Percentiles rank a stretch among this genome's conserved stretches.
Evolutionary conservation across 2,113 vertebrate genomes (phyloP).

Genomic region (Alaudala cheleensis): DNA sequence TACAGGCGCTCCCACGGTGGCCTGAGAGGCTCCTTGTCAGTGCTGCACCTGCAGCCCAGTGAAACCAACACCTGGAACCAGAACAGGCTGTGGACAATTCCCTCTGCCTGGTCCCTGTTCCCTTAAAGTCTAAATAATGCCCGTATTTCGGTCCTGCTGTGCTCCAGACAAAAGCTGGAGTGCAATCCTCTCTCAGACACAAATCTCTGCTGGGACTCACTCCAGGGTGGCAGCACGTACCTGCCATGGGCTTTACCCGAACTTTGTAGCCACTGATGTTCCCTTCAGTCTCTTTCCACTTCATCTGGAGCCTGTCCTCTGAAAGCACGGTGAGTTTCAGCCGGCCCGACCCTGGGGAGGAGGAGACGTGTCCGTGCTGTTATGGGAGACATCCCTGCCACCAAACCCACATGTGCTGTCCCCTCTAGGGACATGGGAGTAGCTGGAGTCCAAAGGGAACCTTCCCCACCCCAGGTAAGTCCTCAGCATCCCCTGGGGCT

Average conservation of each 20-base stretch:
- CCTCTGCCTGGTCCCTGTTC: background rate
- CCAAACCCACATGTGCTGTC: fast-evolving
- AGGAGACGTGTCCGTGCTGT: fast-evolving
- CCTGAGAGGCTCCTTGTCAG: background rate
- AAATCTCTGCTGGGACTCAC: fast-evolving
- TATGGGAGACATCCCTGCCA: background rate
- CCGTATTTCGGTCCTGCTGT: fast-evolving
- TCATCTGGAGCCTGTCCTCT: slow-evolving; percentile 92
- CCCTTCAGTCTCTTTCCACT: slow-evolving; percentile 89
- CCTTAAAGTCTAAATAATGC: background rate
- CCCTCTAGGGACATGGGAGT: fast-evolving
- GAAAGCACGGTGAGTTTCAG: slow-evolving; percentile 87
- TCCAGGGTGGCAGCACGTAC: slow-evolving; percentile 40
- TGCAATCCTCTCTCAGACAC: background rate
- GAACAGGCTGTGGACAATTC: background rate
- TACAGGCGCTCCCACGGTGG: fast-evolving
- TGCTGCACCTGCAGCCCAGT: fast-evolving
- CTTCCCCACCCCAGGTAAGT: background rate
- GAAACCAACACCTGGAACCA: background rate
- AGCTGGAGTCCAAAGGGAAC: background rate
- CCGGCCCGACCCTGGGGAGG: slow-evolving; percentile 69
- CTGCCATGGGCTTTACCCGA: slow-evolving; percentile 87
- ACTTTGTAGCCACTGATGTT: slow-evolving; percentile 87
- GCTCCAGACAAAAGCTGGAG: background rate
- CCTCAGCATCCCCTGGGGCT: background rate